Conservation (phyloP, 2,797 vertebrate species). For the Anguilla pacifica region DNA sequence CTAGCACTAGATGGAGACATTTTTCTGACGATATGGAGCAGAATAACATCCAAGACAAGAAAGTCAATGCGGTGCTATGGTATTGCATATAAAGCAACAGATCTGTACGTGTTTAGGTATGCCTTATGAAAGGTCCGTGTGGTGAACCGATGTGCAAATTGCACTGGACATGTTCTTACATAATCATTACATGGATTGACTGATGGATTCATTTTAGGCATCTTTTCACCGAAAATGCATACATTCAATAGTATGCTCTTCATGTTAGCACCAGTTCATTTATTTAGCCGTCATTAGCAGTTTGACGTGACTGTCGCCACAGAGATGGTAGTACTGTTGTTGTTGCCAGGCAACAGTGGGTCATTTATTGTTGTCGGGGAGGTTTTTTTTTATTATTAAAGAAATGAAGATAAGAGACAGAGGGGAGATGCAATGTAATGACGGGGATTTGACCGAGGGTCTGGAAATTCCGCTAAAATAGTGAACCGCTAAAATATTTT, state of each 20-base stretch:
- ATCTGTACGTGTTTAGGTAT: too few relatives aligned
- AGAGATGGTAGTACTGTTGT: neutral
- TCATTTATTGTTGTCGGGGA: neutral
- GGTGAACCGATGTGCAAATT: neutral
- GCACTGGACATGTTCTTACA: neutral
- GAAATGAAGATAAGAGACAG: neutral
- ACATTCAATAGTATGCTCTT: neutral
- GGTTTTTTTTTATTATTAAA: neutral
- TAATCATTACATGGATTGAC: neutral
- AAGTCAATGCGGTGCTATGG: neutral
- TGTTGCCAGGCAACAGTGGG: slow-evolving; percentile 26
- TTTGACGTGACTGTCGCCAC: neutral
- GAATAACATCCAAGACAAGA: neutral
- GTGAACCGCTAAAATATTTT: neutral
- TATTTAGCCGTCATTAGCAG: slow-evolving; percentile 21
- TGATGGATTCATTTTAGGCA: neutral
- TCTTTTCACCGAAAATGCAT: neutral
- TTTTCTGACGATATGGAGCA: neutral
- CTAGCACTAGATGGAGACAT: neutral
- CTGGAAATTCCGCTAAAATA: neutral
- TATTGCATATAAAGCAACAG: neutral
- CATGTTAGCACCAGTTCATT: neutral
- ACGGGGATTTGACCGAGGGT: neutral
- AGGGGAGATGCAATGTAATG: neutral
- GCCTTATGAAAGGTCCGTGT: too few relatives aligned